Percentiles rank a stretch among this genome's conserved stretches.
phyloP scores from a whole-genome alignment of 2,113 vertebrate species.

The Microcebus jonahi region DNA sequence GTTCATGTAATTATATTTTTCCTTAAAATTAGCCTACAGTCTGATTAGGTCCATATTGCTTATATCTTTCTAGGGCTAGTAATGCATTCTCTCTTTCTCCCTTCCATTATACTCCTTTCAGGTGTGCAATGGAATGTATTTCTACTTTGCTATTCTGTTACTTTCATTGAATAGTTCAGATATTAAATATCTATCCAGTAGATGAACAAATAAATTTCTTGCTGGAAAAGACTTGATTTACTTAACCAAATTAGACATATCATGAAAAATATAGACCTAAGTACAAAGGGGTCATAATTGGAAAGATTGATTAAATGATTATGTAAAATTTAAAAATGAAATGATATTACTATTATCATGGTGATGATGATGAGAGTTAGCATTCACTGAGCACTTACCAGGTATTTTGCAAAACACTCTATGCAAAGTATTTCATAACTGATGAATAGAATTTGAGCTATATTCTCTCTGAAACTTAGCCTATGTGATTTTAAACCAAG shows the following conservation, averaged over 20 bases:
- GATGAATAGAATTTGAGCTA: not conserved
- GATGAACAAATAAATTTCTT: not conserved
- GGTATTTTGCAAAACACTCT: not conserved
- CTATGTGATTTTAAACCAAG: not conserved
- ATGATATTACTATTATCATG: not conserved
- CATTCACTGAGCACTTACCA: not conserved
- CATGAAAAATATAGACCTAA: not conserved
- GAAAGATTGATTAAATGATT: not conserved
- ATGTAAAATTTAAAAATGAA: not conserved
- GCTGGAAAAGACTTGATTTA: not conserved
- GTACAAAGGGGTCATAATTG: not conserved
- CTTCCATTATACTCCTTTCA: too few species aligned
- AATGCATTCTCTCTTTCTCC: not conserved
- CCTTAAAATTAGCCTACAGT: not conserved
- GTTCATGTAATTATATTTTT: not conserved
- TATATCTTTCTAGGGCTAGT: not conserved
- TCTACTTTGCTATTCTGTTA: not conserved
- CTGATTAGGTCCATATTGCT: not conserved
- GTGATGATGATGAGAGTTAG: not conserved
- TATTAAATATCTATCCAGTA: not conserved
- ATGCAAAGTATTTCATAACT: not conserved
- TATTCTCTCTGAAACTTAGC: not conserved
- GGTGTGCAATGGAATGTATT: not conserved
- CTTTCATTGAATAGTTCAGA: not conserved
- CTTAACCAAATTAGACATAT: not conserved